Conservation (phyloP, 2,888 invertebrate species). For the Trisateles emortualis region DNA sequence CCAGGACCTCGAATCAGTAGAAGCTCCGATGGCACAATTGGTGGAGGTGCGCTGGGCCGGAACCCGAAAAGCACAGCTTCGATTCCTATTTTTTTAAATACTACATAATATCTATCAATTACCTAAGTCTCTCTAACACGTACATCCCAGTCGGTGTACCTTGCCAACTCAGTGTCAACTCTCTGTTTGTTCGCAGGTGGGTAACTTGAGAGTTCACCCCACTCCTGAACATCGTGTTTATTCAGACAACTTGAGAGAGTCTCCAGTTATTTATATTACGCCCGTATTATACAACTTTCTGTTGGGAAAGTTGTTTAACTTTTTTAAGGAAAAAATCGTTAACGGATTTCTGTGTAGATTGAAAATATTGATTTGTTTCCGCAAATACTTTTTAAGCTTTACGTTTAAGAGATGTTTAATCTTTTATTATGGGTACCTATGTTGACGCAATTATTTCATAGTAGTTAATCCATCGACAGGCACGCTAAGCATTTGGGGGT, state of each 20-base stretch:
- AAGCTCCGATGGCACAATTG: too few relatives aligned
- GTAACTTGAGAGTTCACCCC: conserved; percentile 4
- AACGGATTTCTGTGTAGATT: neutral
- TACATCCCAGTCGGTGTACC: conserved; percentile 31
- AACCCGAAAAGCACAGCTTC: too few relatives aligned
- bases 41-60: too few relatives aligned
- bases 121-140: neutral
- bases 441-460: too few relatives aligned
- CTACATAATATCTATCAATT: too few relatives aligned
- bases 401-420: too few relatives aligned
- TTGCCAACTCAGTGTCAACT: conserved; percentile 9
- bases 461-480: too few relatives aligned
- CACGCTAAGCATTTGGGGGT: too few relatives aligned
- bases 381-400: neutral
- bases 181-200: conserved; percentile 8
- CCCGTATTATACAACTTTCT: conserved; percentile 42
- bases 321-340: conserved; percentile 22
- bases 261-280: conserved; percentile 38
- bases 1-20: too few relatives aligned
- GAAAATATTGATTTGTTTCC: neutral
- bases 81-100: too few relatives aligned
- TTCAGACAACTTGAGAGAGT: conserved; percentile 28
- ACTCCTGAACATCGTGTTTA: conserved; percentile 29
- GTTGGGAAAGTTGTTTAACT: conserved; percentile 15
- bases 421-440: too few relatives aligned